phyloP scores from a whole-genome alignment of 2,797 vertebrate genomes.

The Microctenopoma stevenorrisi region DNA sequence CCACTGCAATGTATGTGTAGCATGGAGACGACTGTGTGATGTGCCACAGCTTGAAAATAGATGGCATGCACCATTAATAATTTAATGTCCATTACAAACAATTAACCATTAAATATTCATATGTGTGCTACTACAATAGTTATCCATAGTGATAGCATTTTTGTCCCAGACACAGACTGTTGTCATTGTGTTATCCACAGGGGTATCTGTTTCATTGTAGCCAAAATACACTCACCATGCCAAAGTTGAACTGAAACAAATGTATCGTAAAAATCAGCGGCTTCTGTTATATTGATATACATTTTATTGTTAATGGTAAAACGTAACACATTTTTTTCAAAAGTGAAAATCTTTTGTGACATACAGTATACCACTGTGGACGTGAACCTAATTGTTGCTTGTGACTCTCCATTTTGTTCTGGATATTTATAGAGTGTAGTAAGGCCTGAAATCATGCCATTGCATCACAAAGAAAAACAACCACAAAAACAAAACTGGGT shows the following conservation, averaged over 20 bases:
- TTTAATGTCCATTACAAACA: constrained; percentile 85
- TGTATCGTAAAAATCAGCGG: no score
- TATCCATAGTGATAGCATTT: constrained; percentile 54
- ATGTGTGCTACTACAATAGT: constrained; percentile 66
- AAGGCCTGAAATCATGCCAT: constrained; percentile 54
- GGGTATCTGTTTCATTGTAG: constrained; percentile 34
- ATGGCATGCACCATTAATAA: constrained; percentile 83
- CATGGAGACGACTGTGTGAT: constrained; percentile 55
- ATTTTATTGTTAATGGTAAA: not conserved
- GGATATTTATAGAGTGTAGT: constrained; percentile 47
- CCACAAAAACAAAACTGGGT: constrained; percentile 45
- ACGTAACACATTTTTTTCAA: not conserved
- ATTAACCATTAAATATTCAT: constrained; percentile 82
- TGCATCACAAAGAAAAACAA: constrained; percentile 55
- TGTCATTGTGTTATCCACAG: constrained; percentile 40
- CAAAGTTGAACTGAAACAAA: not conserved
- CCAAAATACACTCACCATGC: constrained; percentile 3
- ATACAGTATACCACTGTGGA: constrained; percentile 28
- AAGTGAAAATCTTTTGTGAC: constrained; percentile 9
- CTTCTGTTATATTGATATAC: not conserved
- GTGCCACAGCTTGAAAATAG: constrained; percentile 77
- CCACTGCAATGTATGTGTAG: constrained; percentile 51
- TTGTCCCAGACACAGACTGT: constrained; percentile 45
- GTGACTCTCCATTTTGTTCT: constrained; percentile 40
- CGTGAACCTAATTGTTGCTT: constrained; percentile 12